A percentile compares a stretch with the other conserved stretches of the same genome.
phyloP scores from a whole-genome alignment of 2,888 invertebrate species.

The Drosophila kanekoi region DNA sequence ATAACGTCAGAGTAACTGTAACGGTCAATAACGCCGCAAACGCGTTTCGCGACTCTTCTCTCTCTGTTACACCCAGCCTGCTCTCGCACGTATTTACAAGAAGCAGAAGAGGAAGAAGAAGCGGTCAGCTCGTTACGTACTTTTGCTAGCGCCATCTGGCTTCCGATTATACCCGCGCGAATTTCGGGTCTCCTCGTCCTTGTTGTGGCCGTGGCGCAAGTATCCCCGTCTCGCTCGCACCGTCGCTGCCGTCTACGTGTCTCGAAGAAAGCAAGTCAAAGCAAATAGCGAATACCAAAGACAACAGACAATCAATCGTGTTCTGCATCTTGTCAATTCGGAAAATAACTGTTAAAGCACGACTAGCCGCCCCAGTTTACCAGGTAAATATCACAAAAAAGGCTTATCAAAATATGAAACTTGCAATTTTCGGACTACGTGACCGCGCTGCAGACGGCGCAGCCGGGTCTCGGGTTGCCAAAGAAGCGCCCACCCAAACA shows the following conservation, averaged over 20 bases:
- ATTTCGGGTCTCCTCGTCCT: slow-evolving; percentile 21
- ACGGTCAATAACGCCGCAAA: slow-evolving; percentile 12
- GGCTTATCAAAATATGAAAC: slow-evolving; percentile 43
- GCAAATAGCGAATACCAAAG: slow-evolving; percentile 1
- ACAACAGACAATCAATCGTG: slow-evolving; percentile 9
- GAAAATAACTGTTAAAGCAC: slow-evolving; percentile 39
- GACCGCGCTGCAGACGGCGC: slow-evolving; percentile 23
- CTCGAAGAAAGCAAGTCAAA: slow-evolving; percentile 23
- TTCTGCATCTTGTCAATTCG: slow-evolving; percentile 23
- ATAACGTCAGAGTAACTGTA: slow-evolving; percentile 41
- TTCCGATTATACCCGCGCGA: neutral
- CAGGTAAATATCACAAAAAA: slow-evolving; percentile 55
- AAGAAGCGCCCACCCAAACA: slow-evolving; percentile 10
- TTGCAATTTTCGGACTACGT: slow-evolving; percentile 39
- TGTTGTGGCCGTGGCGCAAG: slow-evolving; percentile 33
- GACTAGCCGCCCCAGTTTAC: slow-evolving; percentile 24
- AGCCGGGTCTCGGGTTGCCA: slow-evolving; percentile 32
- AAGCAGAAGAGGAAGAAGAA: neutral
- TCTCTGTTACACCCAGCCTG: neutral
- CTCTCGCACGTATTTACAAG: slow-evolving; percentile 10
- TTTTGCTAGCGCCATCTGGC: slow-evolving; percentile 10
- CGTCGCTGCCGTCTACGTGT: slow-evolving; percentile 24
- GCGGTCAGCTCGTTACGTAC: slow-evolving; percentile 7
- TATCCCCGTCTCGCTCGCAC: slow-evolving; percentile 9
- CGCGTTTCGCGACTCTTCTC: slow-evolving; percentile 2